These are phyloP conservation scores for Ifrita kowaldi DNA, from an alignment of 2,113 vertebrate genomes.

Conservation along the genomic window DNA sequence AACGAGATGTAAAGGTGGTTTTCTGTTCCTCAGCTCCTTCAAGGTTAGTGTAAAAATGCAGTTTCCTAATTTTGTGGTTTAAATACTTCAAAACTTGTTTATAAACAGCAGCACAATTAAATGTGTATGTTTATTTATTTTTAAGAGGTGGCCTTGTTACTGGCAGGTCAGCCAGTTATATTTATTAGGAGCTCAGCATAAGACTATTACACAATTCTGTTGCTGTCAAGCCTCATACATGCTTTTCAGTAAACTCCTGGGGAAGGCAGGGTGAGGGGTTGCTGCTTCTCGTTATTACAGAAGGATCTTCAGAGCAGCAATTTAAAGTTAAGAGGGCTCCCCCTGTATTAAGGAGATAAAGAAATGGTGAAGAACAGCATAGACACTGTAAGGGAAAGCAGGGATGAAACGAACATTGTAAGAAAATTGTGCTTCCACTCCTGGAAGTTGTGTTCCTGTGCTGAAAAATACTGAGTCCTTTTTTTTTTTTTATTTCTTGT, in stretches of 20 bases:
- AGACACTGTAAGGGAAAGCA: not conserved
- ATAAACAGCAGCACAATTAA: constrained; percentile 41
- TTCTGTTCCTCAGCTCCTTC: constrained; percentile 17
- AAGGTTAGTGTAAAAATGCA: constrained; percentile 42
- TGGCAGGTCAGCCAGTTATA: constrained; percentile 9
- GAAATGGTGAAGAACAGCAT: not conserved
- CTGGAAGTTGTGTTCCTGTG: constrained; percentile 10
- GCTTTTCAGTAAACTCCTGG: not conserved
- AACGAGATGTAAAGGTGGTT: constrained; percentile 3
- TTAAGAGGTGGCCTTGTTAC: constrained; percentile 27
- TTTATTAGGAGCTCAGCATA: constrained; percentile 23
- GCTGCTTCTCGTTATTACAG: not conserved
- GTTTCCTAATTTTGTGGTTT: constrained; percentile 41
- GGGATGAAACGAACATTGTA: not conserved
- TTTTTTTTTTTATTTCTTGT: constrained; percentile 56
- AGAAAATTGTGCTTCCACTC: not conserved
- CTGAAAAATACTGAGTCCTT: constrained; percentile 62
- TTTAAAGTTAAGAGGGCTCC: not conserved
- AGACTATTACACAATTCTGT: not conserved
- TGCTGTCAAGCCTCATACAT: not conserved
- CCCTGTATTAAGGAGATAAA: not conserved
- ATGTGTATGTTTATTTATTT: not conserved
- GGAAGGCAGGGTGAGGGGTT: not conserved
- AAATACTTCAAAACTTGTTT: constrained; percentile 32
- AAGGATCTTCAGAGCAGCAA: not conserved